Base-by-base conservation (phyloP, 1,140 invertebrate species). In the Halictus rubicundus region DNA sequence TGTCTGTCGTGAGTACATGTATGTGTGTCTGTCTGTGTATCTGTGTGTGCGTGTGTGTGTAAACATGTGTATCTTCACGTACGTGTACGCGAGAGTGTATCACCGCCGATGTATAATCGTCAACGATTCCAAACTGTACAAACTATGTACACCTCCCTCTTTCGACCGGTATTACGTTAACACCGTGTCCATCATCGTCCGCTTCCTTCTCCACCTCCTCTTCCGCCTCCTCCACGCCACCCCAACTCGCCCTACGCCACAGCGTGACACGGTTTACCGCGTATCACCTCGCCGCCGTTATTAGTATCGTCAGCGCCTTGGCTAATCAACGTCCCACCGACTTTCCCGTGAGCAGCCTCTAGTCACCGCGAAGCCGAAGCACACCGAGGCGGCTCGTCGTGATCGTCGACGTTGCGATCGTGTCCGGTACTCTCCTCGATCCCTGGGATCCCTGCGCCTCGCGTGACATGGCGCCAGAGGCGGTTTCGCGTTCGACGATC, bases 221-320 rank as follows among this genome's bases (percentile, higher is more conserved):
- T 70, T 70, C 78, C 63, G 76, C 75, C 79, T 85, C 81, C 81
- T 76, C 80, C 82, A 88, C 81, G 80, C 81, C 83, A 83, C 84
- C 92, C 91, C 90, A 87, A 90, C 89, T 92, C 88, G 89, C 80
- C 84, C 79, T 89, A 87, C 89, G 72, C 69, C 69, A 72, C 84
- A 76, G 79, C 72, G 84, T 84, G 84, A 81, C 84, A 84, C 82
- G 82, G 78, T 85, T 85, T 84, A 85, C 80, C 70, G 82, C 86
- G 89, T 83, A 82, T 76, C 79, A 91, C 84, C 54, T 69, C 83
- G 69, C 86, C 57, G 61, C 60, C 60, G 68, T 78, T 70, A 71
- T 78, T 72, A 78, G 68, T 64, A 69, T 52, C 74, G 74, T 71
- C 66, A 65, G 59, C 80, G 52, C 64, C 66, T 61, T 68, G 59